These are phyloP conservation scores for Hylaeus volcanicus DNA, from an alignment of 1,140 invertebrate genomes.

Conservation along the genomic window DNA sequence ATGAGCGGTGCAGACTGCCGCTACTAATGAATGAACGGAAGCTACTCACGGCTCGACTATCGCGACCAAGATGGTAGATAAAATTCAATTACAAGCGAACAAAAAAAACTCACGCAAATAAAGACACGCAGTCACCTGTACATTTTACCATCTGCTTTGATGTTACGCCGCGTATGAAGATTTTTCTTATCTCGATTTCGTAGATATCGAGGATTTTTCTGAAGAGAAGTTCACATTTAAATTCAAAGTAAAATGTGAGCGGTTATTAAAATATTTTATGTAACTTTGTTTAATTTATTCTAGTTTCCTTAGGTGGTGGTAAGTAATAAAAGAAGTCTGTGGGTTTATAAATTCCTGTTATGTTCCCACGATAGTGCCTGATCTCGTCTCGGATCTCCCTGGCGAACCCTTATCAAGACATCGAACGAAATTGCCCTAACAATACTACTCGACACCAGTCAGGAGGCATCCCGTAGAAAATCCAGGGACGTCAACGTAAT, in stretches of 20 bases:
- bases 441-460: neutral
- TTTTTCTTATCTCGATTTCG: neutral
- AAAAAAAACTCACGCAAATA: conserved; percentile 46
- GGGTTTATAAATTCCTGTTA: neutral
- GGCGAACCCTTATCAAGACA: conserved; percentile 1
- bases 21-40: conserved; percentile 58
- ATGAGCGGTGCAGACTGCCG: conserved; percentile 30
- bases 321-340: neutral
- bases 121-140: conserved; percentile 41
- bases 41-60: conserved; percentile 53
- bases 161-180: conserved; percentile 23
- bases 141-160: conserved; percentile 16
- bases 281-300: too few relatives aligned
- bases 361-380: neutral
- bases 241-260: neutral
- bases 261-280: too few relatives aligned
- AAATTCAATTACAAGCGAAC: conserved; percentile 57
- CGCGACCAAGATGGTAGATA: conserved; percentile 56
- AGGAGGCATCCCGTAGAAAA: conserved; percentile 10
- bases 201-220: too few relatives aligned
- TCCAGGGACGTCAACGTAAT: conserved; percentile 8
- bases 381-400: neutral
- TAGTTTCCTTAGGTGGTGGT: neutral
- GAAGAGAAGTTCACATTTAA: neutral
- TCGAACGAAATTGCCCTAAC: neutral